A percentile compares a stretch with the other conserved stretches of the same genome.
Evolutionary conservation across 2,113 vertebrate species (phyloP).

Genomic region (Synodontis membranacea): DNA sequence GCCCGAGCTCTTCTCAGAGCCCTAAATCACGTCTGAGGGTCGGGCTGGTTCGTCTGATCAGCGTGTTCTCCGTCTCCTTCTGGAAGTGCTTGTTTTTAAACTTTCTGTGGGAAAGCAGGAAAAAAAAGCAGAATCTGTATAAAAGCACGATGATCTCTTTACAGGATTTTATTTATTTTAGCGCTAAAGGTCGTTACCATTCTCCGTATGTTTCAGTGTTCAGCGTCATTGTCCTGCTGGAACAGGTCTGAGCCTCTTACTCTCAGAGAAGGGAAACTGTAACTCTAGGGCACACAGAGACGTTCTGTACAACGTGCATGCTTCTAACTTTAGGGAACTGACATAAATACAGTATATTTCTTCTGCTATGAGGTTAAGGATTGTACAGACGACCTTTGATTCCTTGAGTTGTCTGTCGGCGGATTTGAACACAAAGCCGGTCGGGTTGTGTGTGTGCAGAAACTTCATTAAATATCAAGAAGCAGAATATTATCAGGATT

Average conservation of each 20-base stretch:
- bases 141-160: neutral
- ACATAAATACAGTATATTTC: neutral
- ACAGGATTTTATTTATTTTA: neutral
- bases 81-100: neutral
- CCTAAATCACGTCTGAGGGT: neutral
- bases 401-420: neutral
- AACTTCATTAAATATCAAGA: no score
- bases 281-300: no score
- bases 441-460: neutral
- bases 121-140: neutral
- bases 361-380: neutral
- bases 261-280: no score
- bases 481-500: neutral
- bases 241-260: no score
- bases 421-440: neutral
- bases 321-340: no score
- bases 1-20: neutral
- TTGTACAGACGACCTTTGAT: neutral
- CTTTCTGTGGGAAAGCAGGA: no score
- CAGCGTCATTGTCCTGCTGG: no score
- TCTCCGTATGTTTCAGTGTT: no score
- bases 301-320: no score
- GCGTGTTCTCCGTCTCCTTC: neutral
- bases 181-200: no score
- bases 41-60: neutral